These are phyloP conservation scores for Triplophysa yarkandensis DNA, from an alignment of 2,797 vertebrate genomes.

Conservation along the genomic window DNA sequence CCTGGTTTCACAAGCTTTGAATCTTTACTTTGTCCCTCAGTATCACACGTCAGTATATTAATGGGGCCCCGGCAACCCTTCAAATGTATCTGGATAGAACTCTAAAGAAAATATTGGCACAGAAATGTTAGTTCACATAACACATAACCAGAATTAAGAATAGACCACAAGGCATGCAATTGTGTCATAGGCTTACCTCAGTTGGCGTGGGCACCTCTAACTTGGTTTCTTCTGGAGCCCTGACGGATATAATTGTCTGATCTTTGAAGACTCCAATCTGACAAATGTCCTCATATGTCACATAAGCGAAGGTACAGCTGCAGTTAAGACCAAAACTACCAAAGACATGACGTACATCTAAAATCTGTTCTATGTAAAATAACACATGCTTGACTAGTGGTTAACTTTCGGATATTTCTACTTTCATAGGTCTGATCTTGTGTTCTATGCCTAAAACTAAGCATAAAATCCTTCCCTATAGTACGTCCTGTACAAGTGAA, in stretches of 20 bases:
- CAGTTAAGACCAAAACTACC: constrained; percentile 41
- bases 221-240: constrained; percentile 89
- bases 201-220: constrained; percentile 87
- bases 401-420: no score
- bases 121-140: not conserved
- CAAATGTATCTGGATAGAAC: constrained; percentile 85
- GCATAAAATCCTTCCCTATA: no score
- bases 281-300: constrained; percentile 87
- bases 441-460: no score
- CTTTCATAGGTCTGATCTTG: no score
- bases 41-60: constrained; percentile 79
- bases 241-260: constrained; percentile 87
- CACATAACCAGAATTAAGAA: not conserved
- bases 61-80: constrained; percentile 85
- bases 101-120: constrained; percentile 65
- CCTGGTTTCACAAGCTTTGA: constrained; percentile 14
- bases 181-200: constrained; percentile 72
- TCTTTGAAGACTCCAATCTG: constrained; percentile 81
- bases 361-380: no score
- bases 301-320: constrained; percentile 81
- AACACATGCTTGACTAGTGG: no score
- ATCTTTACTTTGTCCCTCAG: constrained; percentile 54
- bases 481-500: constrained; percentile 45
- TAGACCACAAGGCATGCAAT: not conserved
- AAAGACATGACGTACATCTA: no score